These are phyloP conservation scores for Geopemphigus sp. DNA, from an alignment of 1,140 invertebrate genomes.

Conservation along the genomic window DNA sequence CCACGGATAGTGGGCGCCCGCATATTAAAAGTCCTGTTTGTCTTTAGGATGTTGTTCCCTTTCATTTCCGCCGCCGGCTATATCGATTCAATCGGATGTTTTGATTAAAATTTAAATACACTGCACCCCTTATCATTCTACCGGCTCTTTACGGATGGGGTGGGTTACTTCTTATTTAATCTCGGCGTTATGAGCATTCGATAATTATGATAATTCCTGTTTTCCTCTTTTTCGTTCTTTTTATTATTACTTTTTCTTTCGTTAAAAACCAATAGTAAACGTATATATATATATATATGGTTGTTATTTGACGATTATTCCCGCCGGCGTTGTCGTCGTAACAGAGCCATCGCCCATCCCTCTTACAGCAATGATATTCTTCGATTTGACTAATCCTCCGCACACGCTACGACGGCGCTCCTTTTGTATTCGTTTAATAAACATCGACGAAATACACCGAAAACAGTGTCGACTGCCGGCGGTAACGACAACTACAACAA, in stretches of 20 bases:
- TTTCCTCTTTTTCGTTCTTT: not conserved
- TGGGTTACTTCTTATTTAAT: slow-evolving; percentile 2
- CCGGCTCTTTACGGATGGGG: not conserved
- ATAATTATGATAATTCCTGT: slow-evolving; percentile 44
- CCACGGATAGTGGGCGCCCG: slow-evolving; percentile 32
- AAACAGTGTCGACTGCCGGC: not conserved
- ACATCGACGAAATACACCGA: not conserved
- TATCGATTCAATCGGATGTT: slow-evolving; percentile 48
- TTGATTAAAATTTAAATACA: slow-evolving; percentile 50
- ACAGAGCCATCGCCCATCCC: no score
- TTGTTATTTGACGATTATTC: not conserved
- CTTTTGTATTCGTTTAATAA: slow-evolving; percentile 28
- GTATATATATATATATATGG: no score
- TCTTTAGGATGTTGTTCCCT: slow-evolving; percentile 46
- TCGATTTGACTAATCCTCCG: slow-evolving; percentile 26
- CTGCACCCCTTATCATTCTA: slow-evolving; percentile 14
- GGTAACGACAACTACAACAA: no score
- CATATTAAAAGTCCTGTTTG: slow-evolving; percentile 50
- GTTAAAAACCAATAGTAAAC: no score
- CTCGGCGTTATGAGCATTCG: slow-evolving; percentile 8
- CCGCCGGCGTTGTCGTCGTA: not conserved
- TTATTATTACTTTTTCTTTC: not conserved
- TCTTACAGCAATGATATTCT: not conserved
- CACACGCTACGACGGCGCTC: not conserved
- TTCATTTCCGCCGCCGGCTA: slow-evolving; percentile 40